Percentiles rank a stretch among this genome's conserved stretches.
phyloP scores from a whole-genome alignment of 2,888 invertebrate species.

The Drosophila nr. perissopoda region DNA sequence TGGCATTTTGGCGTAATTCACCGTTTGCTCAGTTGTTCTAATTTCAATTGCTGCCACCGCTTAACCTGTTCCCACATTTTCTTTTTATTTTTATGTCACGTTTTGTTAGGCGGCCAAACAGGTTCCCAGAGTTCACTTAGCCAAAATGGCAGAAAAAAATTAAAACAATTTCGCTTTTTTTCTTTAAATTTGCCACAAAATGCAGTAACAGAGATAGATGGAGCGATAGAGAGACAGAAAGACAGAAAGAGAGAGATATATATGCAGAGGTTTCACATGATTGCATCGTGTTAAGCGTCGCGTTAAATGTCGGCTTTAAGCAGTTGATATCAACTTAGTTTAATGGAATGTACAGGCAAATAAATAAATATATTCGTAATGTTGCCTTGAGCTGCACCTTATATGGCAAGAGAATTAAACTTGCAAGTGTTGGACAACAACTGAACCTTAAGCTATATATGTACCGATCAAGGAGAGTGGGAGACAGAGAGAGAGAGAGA shows the following conservation, averaged over 20 bases:
- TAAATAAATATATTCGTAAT: slow-evolving; percentile 9
- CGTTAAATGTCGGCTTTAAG: slow-evolving; percentile 25
- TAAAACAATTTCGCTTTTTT: slow-evolving; percentile 68
- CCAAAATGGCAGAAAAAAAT: slow-evolving; percentile 47
- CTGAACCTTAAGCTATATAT: slow-evolving; percentile 30
- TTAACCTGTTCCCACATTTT: slow-evolving; percentile 76
- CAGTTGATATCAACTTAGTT: slow-evolving; percentile 26
- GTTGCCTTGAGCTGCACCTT: slow-evolving; percentile 47
- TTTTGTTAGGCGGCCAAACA: slow-evolving; percentile 63
- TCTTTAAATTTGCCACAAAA: slow-evolving; percentile 47
- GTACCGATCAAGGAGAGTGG: slow-evolving; percentile 8
- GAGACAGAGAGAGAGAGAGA: not conserved
- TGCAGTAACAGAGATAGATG: slow-evolving; percentile 35
- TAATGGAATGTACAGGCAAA: slow-evolving; percentile 10
- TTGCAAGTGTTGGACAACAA: slow-evolving; percentile 26
- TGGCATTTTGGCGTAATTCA: slow-evolving; percentile 55
- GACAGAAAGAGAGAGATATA: slow-evolving; percentile 5
- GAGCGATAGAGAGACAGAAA: not conserved
- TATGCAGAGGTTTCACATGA: slow-evolving; percentile 44
- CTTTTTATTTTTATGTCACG: slow-evolving; percentile 74
- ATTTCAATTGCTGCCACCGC: slow-evolving; percentile 63
- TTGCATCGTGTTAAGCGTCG: slow-evolving; percentile 40
- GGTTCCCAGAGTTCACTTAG: slow-evolving; percentile 48
- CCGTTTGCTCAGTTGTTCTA: slow-evolving; percentile 73
- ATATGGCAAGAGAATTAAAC: slow-evolving; percentile 48